These are phyloP conservation scores for Heliconius hortense DNA, from an alignment of 2,888 invertebrate genomes.

Conservation along the genomic window DNA sequence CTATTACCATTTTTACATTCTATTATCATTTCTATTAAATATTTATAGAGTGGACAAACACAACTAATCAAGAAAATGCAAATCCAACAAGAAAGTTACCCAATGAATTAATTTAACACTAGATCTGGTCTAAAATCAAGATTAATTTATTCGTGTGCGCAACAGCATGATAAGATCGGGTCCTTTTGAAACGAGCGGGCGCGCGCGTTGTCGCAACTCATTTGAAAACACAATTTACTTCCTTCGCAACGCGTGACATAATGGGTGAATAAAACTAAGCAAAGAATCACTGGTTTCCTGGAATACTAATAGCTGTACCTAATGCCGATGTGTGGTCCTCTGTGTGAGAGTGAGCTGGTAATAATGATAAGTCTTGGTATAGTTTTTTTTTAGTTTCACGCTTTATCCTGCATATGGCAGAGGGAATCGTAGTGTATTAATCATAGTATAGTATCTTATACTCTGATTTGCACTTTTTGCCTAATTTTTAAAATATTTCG, in stretches of 20 bases:
- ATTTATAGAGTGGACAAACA: neutral
- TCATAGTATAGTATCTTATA: neutral
- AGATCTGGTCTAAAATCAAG: conserved; percentile 9
- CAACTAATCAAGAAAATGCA: neutral
- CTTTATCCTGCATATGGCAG: neutral
- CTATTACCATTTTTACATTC: no score
- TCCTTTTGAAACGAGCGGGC: conserved; percentile 15
- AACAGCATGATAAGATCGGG: conserved; percentile 10
- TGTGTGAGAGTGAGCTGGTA: neutral
- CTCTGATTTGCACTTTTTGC: neutral
- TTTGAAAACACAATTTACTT: conserved; percentile 29
- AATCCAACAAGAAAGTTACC: neutral
- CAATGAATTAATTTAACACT: conserved; percentile 10
- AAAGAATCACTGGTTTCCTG: conserved; percentile 19
- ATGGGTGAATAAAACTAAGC: conserved; percentile 27
- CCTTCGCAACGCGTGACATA: conserved; percentile 31
- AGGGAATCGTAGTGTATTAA: neutral
- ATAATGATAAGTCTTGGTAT: neutral
- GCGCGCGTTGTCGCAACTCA: conserved; percentile 20
- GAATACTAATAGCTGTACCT: conserved; percentile 31
- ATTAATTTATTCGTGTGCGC: conserved; percentile 8
- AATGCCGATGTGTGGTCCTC: conserved; percentile 4
- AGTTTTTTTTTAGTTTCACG: neutral
- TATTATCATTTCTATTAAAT: no score
- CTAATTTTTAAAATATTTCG: no score